These are phyloP conservation scores for Bombyx huttoni DNA, from an alignment of 2,888 invertebrate species.

Conservation along the genomic window DNA sequence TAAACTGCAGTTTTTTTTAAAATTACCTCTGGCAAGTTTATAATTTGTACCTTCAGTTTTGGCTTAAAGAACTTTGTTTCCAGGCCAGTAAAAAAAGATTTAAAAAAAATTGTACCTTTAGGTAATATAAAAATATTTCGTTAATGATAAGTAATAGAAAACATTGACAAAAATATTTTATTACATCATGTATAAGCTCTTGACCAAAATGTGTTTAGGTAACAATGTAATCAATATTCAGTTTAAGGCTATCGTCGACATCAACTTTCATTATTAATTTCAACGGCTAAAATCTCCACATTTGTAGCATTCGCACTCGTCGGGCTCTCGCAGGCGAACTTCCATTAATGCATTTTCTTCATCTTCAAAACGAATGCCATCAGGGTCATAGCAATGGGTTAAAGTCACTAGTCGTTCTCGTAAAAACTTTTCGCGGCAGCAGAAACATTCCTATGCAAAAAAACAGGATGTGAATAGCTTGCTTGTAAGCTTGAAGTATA, in stretches of 20 bases:
- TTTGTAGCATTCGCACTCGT: slow-evolving; percentile 91
- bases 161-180: neutral
- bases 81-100: too few species aligned
- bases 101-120: too few species aligned
- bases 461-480: neutral
- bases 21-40: too few species aligned
- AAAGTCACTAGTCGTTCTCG: slow-evolving; percentile 84
- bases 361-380: slow-evolving; percentile 82
- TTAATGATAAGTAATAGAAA: too few species aligned
- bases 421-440: slow-evolving; percentile 90
- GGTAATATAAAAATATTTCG: too few species aligned
- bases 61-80: too few species aligned
- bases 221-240: neutral
- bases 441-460: slow-evolving; percentile 85
- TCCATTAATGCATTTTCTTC: slow-evolving; percentile 83
- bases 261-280: slow-evolving; percentile 9
- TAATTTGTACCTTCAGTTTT: too few species aligned
- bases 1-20: too few species aligned
- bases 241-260: neutral
- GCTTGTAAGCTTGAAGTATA: neutral
- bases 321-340: slow-evolving; percentile 87
- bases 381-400: slow-evolving; percentile 90
- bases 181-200: slow-evolving; percentile 9
- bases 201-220: slow-evolving; percentile 9
- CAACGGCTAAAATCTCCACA: slow-evolving; percentile 88